phyloP scores from a whole-genome alignment of 2,888 invertebrate species.

The Tetragnatha montana region DNA sequence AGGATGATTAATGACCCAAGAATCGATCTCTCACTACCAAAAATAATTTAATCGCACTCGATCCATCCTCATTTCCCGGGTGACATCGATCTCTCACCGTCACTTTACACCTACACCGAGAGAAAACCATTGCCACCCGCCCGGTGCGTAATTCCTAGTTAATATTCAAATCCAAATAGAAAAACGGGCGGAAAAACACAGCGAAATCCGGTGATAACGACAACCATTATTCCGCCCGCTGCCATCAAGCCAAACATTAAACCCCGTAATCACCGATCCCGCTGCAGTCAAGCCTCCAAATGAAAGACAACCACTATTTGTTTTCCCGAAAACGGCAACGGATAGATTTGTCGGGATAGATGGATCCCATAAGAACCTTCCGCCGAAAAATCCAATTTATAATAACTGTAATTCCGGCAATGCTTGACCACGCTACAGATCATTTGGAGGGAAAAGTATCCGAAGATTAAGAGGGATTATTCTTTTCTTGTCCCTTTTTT shows the following conservation, averaged over 20 bases:
- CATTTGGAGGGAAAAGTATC: slow-evolving; percentile 17
- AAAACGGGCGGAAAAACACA: background rate
- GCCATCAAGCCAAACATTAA: slow-evolving; percentile 7
- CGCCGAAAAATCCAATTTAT: slow-evolving; percentile 27
- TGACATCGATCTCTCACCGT: background rate
- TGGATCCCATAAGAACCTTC: slow-evolving; percentile 9
- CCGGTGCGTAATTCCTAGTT: background rate
- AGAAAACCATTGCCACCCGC: background rate
- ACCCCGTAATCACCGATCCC: slow-evolving; percentile 6
- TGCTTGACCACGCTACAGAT: slow-evolving; percentile 6
- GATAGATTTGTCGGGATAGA: slow-evolving; percentile 13
- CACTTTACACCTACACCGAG: background rate
- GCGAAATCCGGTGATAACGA: slow-evolving; percentile 12
- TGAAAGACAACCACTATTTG: slow-evolving; percentile 12
- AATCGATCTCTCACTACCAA: background rate
- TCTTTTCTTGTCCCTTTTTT: background rate
- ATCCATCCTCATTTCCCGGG: slow-evolving; percentile 1
- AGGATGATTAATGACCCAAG: background rate
- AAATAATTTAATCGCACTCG: background rate
- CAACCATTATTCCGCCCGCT: background rate
- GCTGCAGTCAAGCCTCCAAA: background rate
- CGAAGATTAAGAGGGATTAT: slow-evolving; percentile 27
- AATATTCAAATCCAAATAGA: background rate
- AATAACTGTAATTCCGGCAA: slow-evolving; percentile 21
- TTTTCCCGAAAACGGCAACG: slow-evolving; percentile 2